Evolutionary conservation across 2,113 vertebrate genomes (phyloP).

Genomic region (Oostethus manadensis): DNA sequence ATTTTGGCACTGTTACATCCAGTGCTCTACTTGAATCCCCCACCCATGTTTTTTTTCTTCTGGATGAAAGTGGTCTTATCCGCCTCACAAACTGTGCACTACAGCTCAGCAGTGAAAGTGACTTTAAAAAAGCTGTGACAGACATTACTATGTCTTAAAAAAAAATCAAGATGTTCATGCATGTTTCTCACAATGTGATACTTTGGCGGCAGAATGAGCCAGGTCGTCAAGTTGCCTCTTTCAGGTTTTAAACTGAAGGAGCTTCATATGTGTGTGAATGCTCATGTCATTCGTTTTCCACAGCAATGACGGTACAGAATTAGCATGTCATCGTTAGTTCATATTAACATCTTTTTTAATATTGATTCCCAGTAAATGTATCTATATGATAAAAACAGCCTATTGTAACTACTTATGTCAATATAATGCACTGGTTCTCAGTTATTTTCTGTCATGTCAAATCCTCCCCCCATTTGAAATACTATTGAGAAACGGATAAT

Average conservation of each 20-base stretch:
- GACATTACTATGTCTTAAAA: constrained; percentile 5
- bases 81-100: constrained; percentile 24
- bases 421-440: no score
- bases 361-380: not conserved
- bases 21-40: constrained; percentile 1
- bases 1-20: constrained; percentile 17
- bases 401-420: no score
- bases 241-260: not conserved
- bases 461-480: not conserved
- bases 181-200: constrained; percentile 7
- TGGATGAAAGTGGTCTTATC: constrained; percentile 6
- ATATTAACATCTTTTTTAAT: not conserved
- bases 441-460: no score
- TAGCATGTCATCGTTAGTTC: not conserved
- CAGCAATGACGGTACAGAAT: not conserved
- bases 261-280: not conserved
- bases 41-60: not conserved
- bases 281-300: not conserved
- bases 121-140: constrained; percentile 49
- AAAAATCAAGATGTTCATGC: constrained; percentile 1
- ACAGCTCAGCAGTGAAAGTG: constrained; percentile 46
- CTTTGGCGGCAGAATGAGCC: constrained; percentile 3
- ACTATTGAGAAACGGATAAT: not conserved
- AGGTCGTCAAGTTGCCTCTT: not conserved
- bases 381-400: no score